Conservation (phyloP, 2,113 vertebrate genomes). For the Dolichotis patagonum region DNA sequence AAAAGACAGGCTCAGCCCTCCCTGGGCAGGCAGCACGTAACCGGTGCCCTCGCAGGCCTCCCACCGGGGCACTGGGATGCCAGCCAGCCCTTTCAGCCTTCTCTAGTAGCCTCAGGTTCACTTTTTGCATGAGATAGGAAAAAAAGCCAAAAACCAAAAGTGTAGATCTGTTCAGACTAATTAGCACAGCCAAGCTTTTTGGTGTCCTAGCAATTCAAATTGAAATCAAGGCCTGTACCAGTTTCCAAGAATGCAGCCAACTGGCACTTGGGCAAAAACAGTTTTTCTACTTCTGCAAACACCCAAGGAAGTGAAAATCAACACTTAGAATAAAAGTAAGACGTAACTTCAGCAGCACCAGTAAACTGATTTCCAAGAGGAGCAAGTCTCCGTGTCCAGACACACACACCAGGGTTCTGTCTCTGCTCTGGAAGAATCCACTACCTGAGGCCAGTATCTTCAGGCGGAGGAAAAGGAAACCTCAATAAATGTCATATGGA, state of each 20-base stretch:
- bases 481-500: slow-evolving; percentile 49
- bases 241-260: slow-evolving; percentile 14
- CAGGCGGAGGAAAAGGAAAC: slow-evolving; percentile 29
- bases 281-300: slow-evolving; percentile 54
- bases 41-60: not conserved
- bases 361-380: slow-evolving; percentile 28
- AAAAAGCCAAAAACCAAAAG: not conserved
- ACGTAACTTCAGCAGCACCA: slow-evolving; percentile 60
- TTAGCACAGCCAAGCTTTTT: not conserved
- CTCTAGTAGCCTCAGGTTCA: not conserved
- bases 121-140: slow-evolving; percentile 18
- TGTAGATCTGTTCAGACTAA: not conserved
- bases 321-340: slow-evolving; percentile 47
- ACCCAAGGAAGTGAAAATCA: slow-evolving; percentile 34
- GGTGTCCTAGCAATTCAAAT: slow-evolving; percentile 9
- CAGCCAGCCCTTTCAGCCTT: not conserved
- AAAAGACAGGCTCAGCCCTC: not conserved
- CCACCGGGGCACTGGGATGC: not conserved
- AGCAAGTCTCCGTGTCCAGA: not conserved
- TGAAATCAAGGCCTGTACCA: not conserved
- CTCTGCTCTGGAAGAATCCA: slow-evolving; percentile 6
- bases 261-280: not conserved
- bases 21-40: not conserved
- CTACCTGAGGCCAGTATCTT: not conserved
- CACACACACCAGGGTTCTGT: not conserved